Conservation (phyloP, 1,140 invertebrate species). For the Saccostrea glomerata region DNA sequence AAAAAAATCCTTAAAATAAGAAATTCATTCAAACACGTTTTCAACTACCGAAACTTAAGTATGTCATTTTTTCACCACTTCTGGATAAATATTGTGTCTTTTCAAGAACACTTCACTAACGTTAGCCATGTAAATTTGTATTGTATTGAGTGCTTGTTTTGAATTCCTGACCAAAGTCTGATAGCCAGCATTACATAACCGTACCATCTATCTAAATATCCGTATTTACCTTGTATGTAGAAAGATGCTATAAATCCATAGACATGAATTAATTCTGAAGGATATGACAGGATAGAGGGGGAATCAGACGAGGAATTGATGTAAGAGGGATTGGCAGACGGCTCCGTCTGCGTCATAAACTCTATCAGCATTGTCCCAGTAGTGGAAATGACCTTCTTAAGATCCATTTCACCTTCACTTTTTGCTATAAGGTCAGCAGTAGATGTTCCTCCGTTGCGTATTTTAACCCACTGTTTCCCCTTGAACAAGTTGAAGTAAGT, state of each 20-base stretch:
- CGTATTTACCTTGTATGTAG: slow-evolving; percentile 26
- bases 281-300: slow-evolving; percentile 42
- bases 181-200: background rate
- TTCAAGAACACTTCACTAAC: no score
- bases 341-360: slow-evolving; percentile 62
- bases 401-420: slow-evolving; percentile 53
- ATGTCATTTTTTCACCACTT: no score
- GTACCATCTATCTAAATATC: background rate
- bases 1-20: no score
- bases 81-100: no score
- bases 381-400: slow-evolving; percentile 66
- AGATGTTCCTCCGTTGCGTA: slow-evolving; percentile 64
- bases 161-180: background rate
- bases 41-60: no score
- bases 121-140: no score
- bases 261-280: slow-evolving; percentile 63
- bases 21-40: no score
- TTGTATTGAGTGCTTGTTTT: background rate
- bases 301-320: slow-evolving; percentile 10
- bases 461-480: slow-evolving; percentile 69
- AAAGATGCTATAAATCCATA: slow-evolving; percentile 70
- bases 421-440: slow-evolving; percentile 65
- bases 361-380: slow-evolving; percentile 68
- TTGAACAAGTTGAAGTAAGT: slow-evolving; percentile 65
- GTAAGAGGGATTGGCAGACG: slow-evolving; percentile 34